These are phyloP conservation scores for Pachliopta kotzebuea DNA, from an alignment of 2,888 invertebrate genomes.

Conservation along the genomic window DNA sequence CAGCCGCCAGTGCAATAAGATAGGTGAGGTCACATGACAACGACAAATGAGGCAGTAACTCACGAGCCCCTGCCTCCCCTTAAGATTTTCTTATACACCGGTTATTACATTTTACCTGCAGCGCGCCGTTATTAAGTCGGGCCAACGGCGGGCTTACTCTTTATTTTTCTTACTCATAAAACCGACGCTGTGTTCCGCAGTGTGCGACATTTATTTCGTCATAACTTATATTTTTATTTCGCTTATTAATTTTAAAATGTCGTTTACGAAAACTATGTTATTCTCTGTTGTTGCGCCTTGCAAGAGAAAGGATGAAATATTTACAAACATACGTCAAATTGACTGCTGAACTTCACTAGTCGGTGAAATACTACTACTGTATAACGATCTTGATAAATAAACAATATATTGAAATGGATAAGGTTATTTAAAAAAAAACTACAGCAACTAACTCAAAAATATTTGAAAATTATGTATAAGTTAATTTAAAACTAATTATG, in stretches of 20 bases:
- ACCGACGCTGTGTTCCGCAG: constrained; percentile 11
- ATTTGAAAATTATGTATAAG: no score
- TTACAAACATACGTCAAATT: no score
- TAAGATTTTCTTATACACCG: constrained; percentile 63
- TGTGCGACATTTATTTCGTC: constrained; percentile 24
- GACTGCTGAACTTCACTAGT: no score
- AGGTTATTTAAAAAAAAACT: no score
- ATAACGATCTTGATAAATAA: no score
- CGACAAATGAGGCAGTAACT: constrained; percentile 73
- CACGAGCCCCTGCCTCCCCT: constrained; percentile 49
- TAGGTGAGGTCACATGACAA: constrained; percentile 66
- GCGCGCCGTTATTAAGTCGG: constrained; percentile 29
- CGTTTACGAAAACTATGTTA: no score
- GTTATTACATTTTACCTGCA: constrained; percentile 35
- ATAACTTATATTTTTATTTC: constrained; percentile 23
- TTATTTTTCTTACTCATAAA: constrained; percentile 27
- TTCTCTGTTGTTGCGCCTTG: no score
- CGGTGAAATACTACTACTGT: no score
- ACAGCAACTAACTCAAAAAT: no score
- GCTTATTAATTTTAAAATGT: constrained; percentile 11
- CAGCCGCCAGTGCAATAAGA: constrained; percentile 49
- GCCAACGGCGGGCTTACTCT: constrained; percentile 22
- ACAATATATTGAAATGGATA: no score
- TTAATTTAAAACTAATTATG: no score
- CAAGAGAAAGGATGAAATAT: no score